These are phyloP conservation scores for Rhimphoctona megacephalus DNA, from an alignment of 2,888 invertebrate species.

Conservation along the genomic window DNA sequence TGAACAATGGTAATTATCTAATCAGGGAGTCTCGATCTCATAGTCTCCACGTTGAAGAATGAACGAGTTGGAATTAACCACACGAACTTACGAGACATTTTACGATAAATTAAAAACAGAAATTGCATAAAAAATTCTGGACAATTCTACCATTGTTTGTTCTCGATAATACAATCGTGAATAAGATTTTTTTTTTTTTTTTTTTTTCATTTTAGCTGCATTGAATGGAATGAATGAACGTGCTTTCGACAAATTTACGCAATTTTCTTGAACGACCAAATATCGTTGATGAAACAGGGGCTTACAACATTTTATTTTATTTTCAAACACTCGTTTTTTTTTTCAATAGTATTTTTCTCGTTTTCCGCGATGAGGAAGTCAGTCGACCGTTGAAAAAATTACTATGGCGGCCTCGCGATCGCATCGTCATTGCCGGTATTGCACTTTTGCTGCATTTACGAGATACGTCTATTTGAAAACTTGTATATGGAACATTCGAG, in stretches of 20 bases:
- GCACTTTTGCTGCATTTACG: slow-evolving; percentile 51
- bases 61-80: slow-evolving; percentile 23
- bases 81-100: not conserved
- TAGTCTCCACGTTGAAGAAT: slow-evolving; percentile 29
- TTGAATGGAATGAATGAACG: not conserved
- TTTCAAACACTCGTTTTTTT: slow-evolving; percentile 4
- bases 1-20: slow-evolving; percentile 56
- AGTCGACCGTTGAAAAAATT: slow-evolving; percentile 65
- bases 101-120: slow-evolving; percentile 6
- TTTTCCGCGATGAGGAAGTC: slow-evolving; percentile 47
- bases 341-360: slow-evolving; percentile 33
- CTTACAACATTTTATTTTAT: not conserved
- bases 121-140: slow-evolving; percentile 3
- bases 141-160: slow-evolving; percentile 9
- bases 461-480: not conserved
- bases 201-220: not conserved
- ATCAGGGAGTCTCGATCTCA: slow-evolving; percentile 47
- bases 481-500: not conserved
- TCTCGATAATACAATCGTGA: not conserved
- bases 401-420: slow-evolving; percentile 57
- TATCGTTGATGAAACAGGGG: not conserved
- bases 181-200: not conserved
- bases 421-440: slow-evolving; percentile 56
- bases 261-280: not conserved
- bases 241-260: not conserved